These are phyloP conservation scores for Leiothrix lutea DNA, from an alignment of 2,113 vertebrate species.

Conservation along the genomic window DNA sequence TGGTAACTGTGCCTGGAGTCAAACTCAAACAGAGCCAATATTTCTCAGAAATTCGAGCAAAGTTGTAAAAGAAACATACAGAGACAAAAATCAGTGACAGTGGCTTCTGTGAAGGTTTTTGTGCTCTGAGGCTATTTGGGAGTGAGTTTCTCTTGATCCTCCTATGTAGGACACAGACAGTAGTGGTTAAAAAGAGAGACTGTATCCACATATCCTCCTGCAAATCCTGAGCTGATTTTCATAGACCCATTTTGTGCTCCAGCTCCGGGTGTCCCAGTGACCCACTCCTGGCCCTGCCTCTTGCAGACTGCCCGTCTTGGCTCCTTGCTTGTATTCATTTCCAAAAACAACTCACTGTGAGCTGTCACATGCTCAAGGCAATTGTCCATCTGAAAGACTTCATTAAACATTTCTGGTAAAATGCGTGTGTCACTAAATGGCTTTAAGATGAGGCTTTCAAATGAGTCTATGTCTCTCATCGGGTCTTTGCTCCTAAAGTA, in stretches of 20 bases:
- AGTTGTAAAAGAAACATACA: not conserved
- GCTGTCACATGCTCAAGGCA: not conserved
- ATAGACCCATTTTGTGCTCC: not conserved
- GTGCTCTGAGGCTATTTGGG: not conserved
- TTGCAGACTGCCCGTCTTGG: not conserved
- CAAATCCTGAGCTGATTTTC: not conserved
- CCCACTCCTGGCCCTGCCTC: not conserved
- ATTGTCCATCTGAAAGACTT: not conserved
- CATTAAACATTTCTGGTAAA: not conserved
- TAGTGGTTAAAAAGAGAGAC: not conserved
- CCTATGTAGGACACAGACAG: fast-evolving
- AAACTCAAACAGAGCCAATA: not conserved
- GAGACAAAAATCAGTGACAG: not conserved
- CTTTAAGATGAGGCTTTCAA: not conserved
- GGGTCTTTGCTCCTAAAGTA: not conserved
- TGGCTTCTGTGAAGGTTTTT: not conserved
- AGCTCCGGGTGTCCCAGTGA: not conserved
- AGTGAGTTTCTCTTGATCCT: not conserved
- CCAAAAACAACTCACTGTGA: not conserved
- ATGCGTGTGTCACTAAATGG: not conserved
- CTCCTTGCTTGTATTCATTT: not conserved
- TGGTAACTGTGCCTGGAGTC: not conserved
- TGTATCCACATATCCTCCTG: not conserved
- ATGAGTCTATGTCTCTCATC: not conserved
- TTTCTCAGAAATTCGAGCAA: not conserved